phyloP scores from a whole-genome alignment of 2,113 vertebrate genomes.

The Meleagris gallopavo region DNA sequence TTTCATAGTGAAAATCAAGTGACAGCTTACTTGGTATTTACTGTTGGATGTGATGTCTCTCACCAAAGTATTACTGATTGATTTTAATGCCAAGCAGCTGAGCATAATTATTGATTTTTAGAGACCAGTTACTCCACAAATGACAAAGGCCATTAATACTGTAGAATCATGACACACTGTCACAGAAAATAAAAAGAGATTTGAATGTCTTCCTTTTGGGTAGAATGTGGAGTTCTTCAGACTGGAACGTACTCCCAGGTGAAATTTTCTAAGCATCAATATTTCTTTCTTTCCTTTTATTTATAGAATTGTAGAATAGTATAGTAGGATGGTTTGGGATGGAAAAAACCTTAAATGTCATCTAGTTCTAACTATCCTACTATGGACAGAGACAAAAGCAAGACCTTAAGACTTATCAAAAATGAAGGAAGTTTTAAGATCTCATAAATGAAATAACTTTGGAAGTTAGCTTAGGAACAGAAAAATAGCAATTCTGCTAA shows the following conservation, averaged over 20 bases:
- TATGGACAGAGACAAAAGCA: neutral
- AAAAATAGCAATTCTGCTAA: neutral
- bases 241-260: neutral
- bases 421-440: neutral
- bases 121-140: conserved; percentile 65
- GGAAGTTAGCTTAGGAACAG: neutral
- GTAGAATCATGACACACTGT: conserved; percentile 40
- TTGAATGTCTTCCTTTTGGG: conserved; percentile 5
- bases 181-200: conserved; percentile 67
- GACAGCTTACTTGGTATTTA: conserved; percentile 79
- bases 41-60: conserved; percentile 77
- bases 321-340: neutral
- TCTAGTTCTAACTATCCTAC: neutral
- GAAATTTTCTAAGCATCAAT: neutral
- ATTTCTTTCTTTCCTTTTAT: neutral
- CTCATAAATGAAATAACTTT: neutral
- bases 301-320: neutral
- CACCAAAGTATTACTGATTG: conserved; percentile 70
- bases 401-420: neutral
- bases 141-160: conserved; percentile 72
- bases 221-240: neutral
- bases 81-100: conserved; percentile 79
- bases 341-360: neutral
- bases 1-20: conserved; percentile 70
- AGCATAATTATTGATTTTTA: conserved; percentile 73